Base-by-base conservation (phyloP, 2,888 invertebrate genomes). In the Chorisops tibialis region DNA sequence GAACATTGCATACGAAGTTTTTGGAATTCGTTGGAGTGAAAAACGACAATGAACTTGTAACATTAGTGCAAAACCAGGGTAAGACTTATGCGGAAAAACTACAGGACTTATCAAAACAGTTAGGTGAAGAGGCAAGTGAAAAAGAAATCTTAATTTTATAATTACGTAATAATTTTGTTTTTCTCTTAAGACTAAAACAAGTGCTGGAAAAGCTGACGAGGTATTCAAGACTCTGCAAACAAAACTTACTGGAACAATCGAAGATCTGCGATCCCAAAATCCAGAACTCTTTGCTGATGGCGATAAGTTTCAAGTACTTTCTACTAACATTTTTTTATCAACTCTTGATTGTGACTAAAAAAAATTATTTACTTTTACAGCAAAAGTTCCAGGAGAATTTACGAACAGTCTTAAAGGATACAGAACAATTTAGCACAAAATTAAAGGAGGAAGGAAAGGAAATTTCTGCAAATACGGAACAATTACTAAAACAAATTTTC, bases 131-230 rank as follows among this genome's bases (percentile, higher is more conserved):
- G 56, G 61, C 43, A 54, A 30, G 30, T 30, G n/a, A n/a, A n/a
- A n/a, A n/a, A 30, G 30, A 7, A 9, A 30, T 2, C 3, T 5
- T 30, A 30, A 2, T 30, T n/a, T n/a, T n/a, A 30, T 9, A 30
- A 2, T 1, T 30, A 30, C 5, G 21, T 4, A 35, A 4, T 16
- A 14, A 41, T 16, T 54, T n/a, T 14, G 14, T 16, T 22, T 30
- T 21, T 41, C n/a, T 50, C 18, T 9, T 12, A 19, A 56, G 56
- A 43, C 61, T 24, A 50, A 50, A 22, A n/a, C 18, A 4, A 43
- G 45, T 37, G 60, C 60, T 14, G 61, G 61, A n/a, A 61, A 61
- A 16, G 63, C 63, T 45, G 63, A 58, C 47, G 63, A 60, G 16
- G 51, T 41, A 14, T 37, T 63, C 4, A 50, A 47, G n/a, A n/a